Percentiles rank a stretch among this genome's conserved stretches.
These are phyloP conservation scores for Ophion costatus DNA, from an alignment of 2,888 invertebrate genomes.

Conservation along the genomic window DNA sequence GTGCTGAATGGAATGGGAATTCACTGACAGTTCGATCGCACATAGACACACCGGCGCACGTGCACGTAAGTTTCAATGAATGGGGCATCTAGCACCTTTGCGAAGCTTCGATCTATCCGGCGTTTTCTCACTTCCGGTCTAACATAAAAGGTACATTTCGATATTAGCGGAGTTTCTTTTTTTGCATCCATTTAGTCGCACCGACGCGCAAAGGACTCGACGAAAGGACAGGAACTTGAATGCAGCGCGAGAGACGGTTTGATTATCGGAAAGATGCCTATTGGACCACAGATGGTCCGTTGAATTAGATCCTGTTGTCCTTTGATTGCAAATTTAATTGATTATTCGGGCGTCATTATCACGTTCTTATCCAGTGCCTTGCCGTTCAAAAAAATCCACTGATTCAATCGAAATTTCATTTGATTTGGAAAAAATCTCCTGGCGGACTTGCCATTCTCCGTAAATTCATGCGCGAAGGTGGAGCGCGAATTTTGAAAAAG, in stretches of 20 bases:
- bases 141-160: conserved; percentile 35
- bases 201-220: not conserved
- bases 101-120: conserved; percentile 56
- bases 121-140: conserved; percentile 36
- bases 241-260: not conserved
- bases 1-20: conserved; percentile 40
- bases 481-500: not conserved
- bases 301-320: not conserved
- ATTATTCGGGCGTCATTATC: not conserved
- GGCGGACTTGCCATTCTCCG: not conserved
- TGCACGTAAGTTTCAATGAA: conserved; percentile 40
- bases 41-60: conserved; percentile 32
- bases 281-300: not conserved
- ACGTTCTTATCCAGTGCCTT: no score
- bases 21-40: conserved; percentile 44
- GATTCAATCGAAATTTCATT: not conserved
- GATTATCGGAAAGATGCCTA: not conserved
- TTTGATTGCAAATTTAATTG: not conserved
- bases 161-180: conserved; percentile 6
- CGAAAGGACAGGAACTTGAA: not conserved
- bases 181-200: not conserved
- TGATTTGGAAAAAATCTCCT: not conserved
- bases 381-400: no score
- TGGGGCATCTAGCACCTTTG: conserved; percentile 44
- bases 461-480: not conserved